phyloP scores from a whole-genome alignment of 2,888 invertebrate species.

The Candidula unifasciata region DNA sequence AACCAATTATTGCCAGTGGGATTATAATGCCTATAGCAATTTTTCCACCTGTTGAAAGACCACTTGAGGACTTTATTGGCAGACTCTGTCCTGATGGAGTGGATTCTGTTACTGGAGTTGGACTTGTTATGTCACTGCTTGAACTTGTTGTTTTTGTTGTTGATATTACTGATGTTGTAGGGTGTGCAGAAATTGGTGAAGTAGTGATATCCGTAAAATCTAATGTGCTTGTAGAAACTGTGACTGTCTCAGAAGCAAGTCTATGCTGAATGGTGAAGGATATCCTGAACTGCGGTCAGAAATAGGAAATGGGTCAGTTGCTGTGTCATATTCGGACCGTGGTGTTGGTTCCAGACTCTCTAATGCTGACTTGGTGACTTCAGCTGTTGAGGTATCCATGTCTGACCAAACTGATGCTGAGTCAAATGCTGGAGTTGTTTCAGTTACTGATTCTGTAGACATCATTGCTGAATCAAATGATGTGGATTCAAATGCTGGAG shows the following conservation, averaged over 20 bases:
- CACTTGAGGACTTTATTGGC: background rate
- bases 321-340: too few species aligned
- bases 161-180: background rate
- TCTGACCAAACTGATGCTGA: too few species aligned
- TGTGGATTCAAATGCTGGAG: too few species aligned
- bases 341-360: too few species aligned
- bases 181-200: background rate
- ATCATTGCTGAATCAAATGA: too few species aligned
- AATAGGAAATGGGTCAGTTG: too few species aligned
- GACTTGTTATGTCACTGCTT: background rate
- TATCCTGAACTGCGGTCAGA: background rate
- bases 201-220: too few species aligned
- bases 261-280: background rate
- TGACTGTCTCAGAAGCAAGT: background rate
- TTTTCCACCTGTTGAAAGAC: constrained; percentile 38
- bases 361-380: too few species aligned
- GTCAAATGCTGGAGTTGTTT: too few species aligned
- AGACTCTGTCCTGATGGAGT: background rate
- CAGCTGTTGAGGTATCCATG: too few species aligned
- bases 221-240: too few species aligned
- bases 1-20: background rate
- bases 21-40: constrained; percentile 37
- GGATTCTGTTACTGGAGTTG: background rate
- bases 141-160: background rate
- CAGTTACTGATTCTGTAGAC: too few species aligned